Evolutionary conservation across 2,888 invertebrate species (phyloP).

Genomic region (Syrphus vitripennis): DNA sequence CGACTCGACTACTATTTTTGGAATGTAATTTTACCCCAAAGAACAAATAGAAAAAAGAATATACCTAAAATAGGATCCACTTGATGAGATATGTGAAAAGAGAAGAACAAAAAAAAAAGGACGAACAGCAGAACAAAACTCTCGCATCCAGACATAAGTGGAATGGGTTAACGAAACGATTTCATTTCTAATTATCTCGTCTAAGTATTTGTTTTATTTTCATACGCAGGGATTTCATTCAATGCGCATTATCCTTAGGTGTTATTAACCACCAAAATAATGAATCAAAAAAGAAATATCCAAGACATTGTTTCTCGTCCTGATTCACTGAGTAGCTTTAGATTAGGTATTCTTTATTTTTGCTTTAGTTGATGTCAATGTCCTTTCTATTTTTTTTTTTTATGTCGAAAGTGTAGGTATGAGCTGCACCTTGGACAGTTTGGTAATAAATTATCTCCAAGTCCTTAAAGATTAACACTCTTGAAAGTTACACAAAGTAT

Average conservation of each 20-base stretch:
- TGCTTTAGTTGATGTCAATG: neutral
- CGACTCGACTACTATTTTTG: constrained; percentile 21
- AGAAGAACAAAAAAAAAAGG: neutral
- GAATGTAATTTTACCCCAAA: constrained; percentile 35
- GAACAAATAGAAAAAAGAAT: neutral
- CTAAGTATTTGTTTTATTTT: constrained; percentile 32
- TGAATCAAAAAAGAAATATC: constrained; percentile 36
- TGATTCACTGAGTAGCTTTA: neutral
- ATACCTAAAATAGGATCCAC: constrained; percentile 50
- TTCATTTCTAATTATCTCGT: constrained; percentile 44
- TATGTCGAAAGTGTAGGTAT: neutral
- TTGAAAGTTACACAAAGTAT: neutral
- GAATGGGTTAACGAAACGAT: constrained; percentile 37
- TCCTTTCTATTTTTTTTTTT: constrained; percentile 28
- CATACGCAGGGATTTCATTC: constrained; percentile 23
- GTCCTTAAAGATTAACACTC: constrained; percentile 28
- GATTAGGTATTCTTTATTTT: neutral
- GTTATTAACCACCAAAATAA: constrained; percentile 56
- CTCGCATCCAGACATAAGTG: constrained; percentile 30
- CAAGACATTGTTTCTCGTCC: constrained; percentile 12
- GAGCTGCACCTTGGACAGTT: constrained; percentile 42
- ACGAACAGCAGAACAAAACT: neutral
- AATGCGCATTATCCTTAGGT: constrained; percentile 65
- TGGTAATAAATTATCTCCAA: constrained; percentile 54
- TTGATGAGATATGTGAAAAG: constrained; percentile 12